Evolutionary conservation across 2,888 invertebrate genomes (phyloP), one percentile per base, ranked within the genome.

Genomic region (Abscondita cerata): DNA sequence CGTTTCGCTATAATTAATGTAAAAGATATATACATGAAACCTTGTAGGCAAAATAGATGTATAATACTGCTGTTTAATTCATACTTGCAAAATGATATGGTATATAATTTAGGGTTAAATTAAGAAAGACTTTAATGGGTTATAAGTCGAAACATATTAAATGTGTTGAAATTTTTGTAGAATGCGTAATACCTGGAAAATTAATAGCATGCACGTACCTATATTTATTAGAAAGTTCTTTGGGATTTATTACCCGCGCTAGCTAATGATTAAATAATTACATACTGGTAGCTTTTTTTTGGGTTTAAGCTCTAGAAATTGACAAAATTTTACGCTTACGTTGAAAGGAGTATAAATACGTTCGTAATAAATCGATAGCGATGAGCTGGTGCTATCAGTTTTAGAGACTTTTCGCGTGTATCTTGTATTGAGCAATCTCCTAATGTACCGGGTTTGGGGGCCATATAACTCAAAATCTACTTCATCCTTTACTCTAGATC

Each of bases 391-490:
- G 54, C 52, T 63, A 55, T 59, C 54, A 59, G 63, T 59, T 63
- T 55, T 46, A 34, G 53, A 40, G 53, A 55, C 59, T 59, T 59
- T 53, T 63, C 61, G 61, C 66, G 61, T 64, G 59, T 60, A 62
- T 61, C 62, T 66, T 64, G 60, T 52, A 62, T 19, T 59, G 52
- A 53, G 63, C 61, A 66, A 66, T 66, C 66, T 64, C 58, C 62
- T 66, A 66, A 66, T 66, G 61, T 64, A 59, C 47, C 59, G 54
- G 63, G 63, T 58, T 33, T 40, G 40, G 59, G 48, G 36, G 58
- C 59, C 63, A 64, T 69, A n/a, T 67, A 69, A 68, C 67, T 68
- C n/a, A 64, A 68, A 68, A 69, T 65, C 69, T 66, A 53, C 68
- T 64, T 68, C 69, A 68, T 69, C 68, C 65, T 62, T 59, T 52